These are phyloP conservation scores for Brienomyrus brachyistius DNA, from an alignment of 2,113 vertebrate genomes.

Conservation along the genomic window DNA sequence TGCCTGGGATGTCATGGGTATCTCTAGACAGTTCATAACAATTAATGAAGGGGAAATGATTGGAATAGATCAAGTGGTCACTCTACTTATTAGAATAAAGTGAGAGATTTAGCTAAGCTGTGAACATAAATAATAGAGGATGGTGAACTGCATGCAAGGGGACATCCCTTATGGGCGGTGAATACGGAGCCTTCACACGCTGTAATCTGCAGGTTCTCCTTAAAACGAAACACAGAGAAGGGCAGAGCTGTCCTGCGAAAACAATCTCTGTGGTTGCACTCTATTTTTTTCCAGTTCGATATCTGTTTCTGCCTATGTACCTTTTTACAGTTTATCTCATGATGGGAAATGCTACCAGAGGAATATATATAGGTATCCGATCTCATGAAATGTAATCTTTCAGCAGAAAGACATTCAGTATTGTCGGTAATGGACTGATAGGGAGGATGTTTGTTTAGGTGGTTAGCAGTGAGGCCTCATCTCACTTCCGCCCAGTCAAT, in stretches of 20 bases:
- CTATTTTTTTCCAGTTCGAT: background rate
- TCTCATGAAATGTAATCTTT: background rate
- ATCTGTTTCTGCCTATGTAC: background rate
- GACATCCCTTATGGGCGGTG: background rate
- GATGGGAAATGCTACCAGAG: background rate
- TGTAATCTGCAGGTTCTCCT: background rate
- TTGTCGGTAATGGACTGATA: background rate
- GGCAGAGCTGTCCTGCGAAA: background rate
- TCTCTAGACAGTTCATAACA: background rate
- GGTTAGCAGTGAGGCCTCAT: background rate
- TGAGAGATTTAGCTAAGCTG: background rate
- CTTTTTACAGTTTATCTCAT: background rate
- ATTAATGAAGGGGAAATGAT: constrained; percentile 6
- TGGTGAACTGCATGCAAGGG: background rate
- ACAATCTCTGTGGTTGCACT: background rate
- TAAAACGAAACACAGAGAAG: background rate
- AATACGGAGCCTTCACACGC: background rate
- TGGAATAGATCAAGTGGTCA: constrained; percentile 9
- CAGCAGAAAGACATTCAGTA: background rate
- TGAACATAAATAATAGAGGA: background rate
- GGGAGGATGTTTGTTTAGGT: background rate
- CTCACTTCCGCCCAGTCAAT: background rate
- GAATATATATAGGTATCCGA: background rate
- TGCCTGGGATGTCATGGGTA: background rate
- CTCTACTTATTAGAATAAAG: background rate